Evolutionary conservation across 2,113 vertebrate genomes (phyloP), one percentile per base, ranked within the genome.

Genomic region (Capra hircus): DNA sequence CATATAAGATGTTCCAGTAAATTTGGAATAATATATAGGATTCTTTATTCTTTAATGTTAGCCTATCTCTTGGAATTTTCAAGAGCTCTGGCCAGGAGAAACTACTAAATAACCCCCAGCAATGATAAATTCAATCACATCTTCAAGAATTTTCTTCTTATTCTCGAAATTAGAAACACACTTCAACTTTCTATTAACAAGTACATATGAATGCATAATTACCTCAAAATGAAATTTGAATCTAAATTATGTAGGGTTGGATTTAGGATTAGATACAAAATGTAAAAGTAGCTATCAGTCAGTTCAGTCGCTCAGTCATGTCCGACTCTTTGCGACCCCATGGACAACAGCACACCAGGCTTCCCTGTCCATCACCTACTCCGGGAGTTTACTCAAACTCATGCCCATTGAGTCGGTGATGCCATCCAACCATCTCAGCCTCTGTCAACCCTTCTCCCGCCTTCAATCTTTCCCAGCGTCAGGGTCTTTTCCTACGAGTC

Each of bases 311-410:
- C n/a, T 71, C 19, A 40, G n/a, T 71, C 2, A 0, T 71, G 19
- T 71, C n/a, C 0, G 19, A 71, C n/a, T 40, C n/a, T 67, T 67
- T 71, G 67, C 0, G 0, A 12, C 19, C 19, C n/a, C n/a, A 12
- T 71, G 67, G 67, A 71, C 67, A 40, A 11, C 10, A 71, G n/a
- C 67, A 71, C 67, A 36, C 9, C n/a, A 71, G n/a, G 19, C 67
- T 12, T 71, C 2, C n/a, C 67, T 71, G 19, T 23, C n/a, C n/a
- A 71, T 71, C 67, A 71, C n/a, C 19, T 23, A 12, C 4, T 71
- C 67, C 19, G 0, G 0, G 64, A 71, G 9, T 71, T 71, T 71
- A 71, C n/a, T 71, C 9, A 36, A 36, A 36, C 4, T 71, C n/a
- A 71, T 36, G 64, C 21, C n/a, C n/a, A 21, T 12, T 71, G 64